Evolutionary conservation across 2,113 vertebrate genomes (phyloP), one percentile per base, ranked within the genome.

Genomic region (Tyto alba): DNA sequence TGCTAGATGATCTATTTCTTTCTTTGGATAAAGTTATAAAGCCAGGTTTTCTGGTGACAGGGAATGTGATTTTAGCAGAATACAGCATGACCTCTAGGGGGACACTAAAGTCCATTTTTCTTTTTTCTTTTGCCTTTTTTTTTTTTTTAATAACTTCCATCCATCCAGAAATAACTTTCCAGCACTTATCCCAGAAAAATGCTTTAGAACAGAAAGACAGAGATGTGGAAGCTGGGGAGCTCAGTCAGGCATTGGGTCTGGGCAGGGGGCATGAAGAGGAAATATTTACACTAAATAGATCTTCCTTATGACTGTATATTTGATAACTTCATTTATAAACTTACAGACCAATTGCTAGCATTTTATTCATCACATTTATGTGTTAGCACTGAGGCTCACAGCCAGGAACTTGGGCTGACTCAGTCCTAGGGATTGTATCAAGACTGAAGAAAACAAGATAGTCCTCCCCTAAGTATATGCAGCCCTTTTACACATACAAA

Each of bases 181-280:
- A 72, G 17, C 18, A 67, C 8, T 81, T 82, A 88, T 3, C 1
- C 5, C 11, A 56, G 43, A 50, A 73, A 88, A 89, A 45, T 41
- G 4, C 16, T 53, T 64, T 38, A 16, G 27, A 85, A 60, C 2
- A 75, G 43, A 59, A 21, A 29, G 13, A 40, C 11, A 56, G 27
- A 69, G 13, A 52, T 0, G 0, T 36, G 25, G 60, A 82, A 82
- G 3, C 19, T 64, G 16, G 8, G 9, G 6, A 85, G 72, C 12
- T 41, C 12, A 60, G 9, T 38, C 12, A 68, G 27, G 30, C 57
- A 60, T 16, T 85, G 10, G 60, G 21, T 36, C 13, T 48, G 22
- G 19, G 20, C 4, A 45, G 0, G 0, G 8, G 6, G 16, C 5
- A 64, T 32, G 32, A 55, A 76, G 26, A 74, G 10, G 23, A 5